These are phyloP conservation scores for Siphamia tubifer DNA, from an alignment of 2,113 vertebrate species.

Conservation along the genomic window DNA sequence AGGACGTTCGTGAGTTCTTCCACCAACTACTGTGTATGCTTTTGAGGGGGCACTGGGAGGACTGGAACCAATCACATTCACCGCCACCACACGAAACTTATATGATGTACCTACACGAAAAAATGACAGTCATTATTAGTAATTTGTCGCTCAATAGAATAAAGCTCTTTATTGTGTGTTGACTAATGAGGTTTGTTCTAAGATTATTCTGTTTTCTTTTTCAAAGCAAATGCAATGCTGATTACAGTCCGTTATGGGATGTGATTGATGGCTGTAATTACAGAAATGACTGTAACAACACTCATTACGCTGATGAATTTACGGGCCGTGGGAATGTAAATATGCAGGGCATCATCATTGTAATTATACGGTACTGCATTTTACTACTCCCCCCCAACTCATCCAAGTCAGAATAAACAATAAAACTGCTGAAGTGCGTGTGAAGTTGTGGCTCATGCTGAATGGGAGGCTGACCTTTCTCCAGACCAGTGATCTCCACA, in stretches of 20 bases:
- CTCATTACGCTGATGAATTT: conserved; percentile 65
- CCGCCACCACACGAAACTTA: conserved; percentile 92
- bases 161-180: background rate
- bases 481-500: conserved; percentile 91
- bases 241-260: conserved; percentile 29
- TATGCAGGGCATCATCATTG: conserved; percentile 38
- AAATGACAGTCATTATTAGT: background rate
- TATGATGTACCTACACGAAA: conserved; percentile 86
- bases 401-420: background rate
- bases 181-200: conserved; percentile 47
- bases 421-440: conserved; percentile 6
- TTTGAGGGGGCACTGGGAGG: conserved; percentile 91
- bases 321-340: conserved; percentile 56
- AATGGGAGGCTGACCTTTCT: conserved; percentile 90
- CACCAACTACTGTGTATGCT: conserved; percentile 90
- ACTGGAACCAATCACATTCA: conserved; percentile 94
- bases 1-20: conserved; percentile 86
- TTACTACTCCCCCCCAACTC: background rate
- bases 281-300: conserved; percentile 58
- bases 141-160: background rate
- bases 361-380: conserved; percentile 44
- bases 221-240: conserved; percentile 4
- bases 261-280: conserved; percentile 67
- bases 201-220: conserved; percentile 43
- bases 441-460: no score